phyloP scores from a whole-genome alignment of 2,113 vertebrate genomes.

The Salvator merianae region DNA sequence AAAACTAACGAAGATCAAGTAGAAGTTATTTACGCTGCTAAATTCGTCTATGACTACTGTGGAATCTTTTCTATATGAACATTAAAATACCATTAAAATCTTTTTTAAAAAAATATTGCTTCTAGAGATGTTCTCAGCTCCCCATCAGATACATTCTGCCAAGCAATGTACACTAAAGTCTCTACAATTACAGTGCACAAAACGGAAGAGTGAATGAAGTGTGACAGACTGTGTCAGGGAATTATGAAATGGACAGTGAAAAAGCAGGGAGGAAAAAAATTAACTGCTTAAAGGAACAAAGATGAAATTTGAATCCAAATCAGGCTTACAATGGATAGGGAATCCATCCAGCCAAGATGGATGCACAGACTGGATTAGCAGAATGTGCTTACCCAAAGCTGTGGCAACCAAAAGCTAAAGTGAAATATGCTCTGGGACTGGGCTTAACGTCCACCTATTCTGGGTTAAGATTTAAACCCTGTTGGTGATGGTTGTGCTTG shows the following conservation, averaged over 20 bases:
- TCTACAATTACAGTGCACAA: conserved; percentile 59
- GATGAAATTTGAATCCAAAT: conserved; percentile 46
- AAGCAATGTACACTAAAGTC: conserved; percentile 50
- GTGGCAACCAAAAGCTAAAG: no score
- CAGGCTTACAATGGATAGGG: no score
- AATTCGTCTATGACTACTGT: conserved; percentile 30
- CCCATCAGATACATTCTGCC: conserved; percentile 35
- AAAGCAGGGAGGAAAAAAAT: conserved; percentile 51
- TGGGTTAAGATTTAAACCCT: no score
- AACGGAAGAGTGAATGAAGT: conserved; percentile 54
- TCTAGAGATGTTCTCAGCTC: conserved; percentile 40
- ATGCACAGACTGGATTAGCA: no score
- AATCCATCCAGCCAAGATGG: no score
- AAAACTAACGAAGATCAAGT: conserved; percentile 4
- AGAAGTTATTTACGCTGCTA: conserved; percentile 33
- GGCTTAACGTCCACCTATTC: no score
- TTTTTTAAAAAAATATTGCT: conserved; percentile 32
- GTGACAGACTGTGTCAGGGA: conserved; percentile 62
- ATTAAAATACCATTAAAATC: conserved; percentile 25
- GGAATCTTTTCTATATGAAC: conserved; percentile 37
- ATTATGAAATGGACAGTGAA: conserved; percentile 57
- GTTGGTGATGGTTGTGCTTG: neutral
- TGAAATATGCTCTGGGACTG: no score
- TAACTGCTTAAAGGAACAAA: conserved; percentile 69
- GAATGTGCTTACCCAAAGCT: no score